Conservation (phyloP, 2,797 vertebrate species). For the Perdix hodgsoniae region DNA sequence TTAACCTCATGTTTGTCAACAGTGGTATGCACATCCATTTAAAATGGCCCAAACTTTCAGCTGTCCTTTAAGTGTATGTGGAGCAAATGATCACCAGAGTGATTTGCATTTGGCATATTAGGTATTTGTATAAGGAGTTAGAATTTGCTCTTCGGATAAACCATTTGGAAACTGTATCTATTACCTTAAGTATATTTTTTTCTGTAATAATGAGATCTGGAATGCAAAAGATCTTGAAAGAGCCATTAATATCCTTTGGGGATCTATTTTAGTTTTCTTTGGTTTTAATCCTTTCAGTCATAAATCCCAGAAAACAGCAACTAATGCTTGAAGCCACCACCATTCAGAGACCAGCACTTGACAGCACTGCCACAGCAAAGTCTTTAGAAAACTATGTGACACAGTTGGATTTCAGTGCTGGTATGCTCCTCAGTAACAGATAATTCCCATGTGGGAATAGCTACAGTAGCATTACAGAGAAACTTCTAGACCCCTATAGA, state of each 20-base stretch:
- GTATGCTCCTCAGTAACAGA: background rate
- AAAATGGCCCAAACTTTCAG: background rate
- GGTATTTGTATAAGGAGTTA: background rate
- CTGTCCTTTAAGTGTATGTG: background rate
- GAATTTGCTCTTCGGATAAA: background rate
- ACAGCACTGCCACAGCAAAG: background rate
- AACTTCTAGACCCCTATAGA: background rate
- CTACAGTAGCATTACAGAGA: background rate
- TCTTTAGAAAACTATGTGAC: background rate
- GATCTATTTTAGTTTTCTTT: conserved; percentile 44
- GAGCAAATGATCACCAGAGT: background rate
- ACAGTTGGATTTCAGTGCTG: background rate
- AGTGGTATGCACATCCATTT: background rate
- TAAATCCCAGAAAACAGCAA: conserved; percentile 45
- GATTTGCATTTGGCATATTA: background rate
- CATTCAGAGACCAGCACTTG: background rate
- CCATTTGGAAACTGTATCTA: background rate
- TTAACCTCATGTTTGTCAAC: background rate
- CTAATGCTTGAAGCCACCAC: background rate
- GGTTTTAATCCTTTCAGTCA: conserved; percentile 50
- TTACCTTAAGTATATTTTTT: conserved; percentile 32
- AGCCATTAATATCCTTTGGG: conserved; percentile 31
- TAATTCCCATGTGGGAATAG: background rate
- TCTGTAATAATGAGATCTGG: conserved; percentile 10
- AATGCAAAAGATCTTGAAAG: background rate